phyloP scores from a whole-genome alignment of 1,140 invertebrate species.

The Zaprionus davidi region DNA sequence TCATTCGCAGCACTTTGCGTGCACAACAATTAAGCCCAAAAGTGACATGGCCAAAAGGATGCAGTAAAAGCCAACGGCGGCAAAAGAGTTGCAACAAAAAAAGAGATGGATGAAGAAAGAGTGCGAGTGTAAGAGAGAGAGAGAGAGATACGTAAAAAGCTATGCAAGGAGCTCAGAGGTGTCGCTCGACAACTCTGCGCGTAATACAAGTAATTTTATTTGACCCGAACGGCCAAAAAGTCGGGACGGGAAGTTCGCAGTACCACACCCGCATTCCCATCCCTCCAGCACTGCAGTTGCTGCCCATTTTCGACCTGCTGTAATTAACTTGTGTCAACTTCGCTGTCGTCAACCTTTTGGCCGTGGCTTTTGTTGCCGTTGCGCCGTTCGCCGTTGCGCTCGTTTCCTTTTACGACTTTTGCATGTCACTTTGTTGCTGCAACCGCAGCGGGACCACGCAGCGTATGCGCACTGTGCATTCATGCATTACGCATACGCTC shows the following conservation, averaged over 20 bases:
- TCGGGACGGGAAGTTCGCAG: background rate
- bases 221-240: constrained; percentile 48
- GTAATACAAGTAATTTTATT: constrained; percentile 58
- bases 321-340: constrained; percentile 61
- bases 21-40: constrained; percentile 48
- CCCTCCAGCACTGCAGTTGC: background rate
- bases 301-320: constrained; percentile 37
- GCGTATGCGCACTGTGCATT: constrained; percentile 51
- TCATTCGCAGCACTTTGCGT: constrained; percentile 40
- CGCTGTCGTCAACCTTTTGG: constrained; percentile 29
- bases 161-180: constrained; percentile 25
- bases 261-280: background rate
- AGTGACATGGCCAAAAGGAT: constrained; percentile 29
- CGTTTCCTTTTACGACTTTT: constrained; percentile 46
- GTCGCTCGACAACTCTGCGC: constrained; percentile 32
- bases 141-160: constrained; percentile 2
- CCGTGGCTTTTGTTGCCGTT: constrained; percentile 46
- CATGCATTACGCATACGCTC: constrained; percentile 52
- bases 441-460: constrained; percentile 36
- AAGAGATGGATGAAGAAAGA: background rate
- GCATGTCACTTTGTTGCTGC: constrained; percentile 46
- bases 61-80: constrained; percentile 39
- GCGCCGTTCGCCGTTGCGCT: constrained; percentile 28
- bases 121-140: background rate
- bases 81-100: constrained; percentile 29